phyloP scores from a whole-genome alignment of 1,140 invertebrate species.

The Drosophila bifasciata region DNA sequence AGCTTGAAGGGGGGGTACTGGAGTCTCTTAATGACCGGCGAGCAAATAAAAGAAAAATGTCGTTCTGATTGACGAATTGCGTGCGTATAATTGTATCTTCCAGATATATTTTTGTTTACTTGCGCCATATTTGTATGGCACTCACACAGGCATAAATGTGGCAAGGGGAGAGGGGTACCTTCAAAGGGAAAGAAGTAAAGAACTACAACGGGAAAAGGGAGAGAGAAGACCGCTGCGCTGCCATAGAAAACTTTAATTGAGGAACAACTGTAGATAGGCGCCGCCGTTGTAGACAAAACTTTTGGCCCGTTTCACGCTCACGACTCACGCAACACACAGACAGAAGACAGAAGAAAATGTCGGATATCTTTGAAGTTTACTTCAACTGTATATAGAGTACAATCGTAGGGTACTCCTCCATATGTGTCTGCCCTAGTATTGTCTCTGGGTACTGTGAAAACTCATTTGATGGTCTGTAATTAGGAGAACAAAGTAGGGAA shows the following conservation, averaged over 20 bases:
- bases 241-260: slow-evolving; percentile 71
- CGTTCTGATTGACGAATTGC: slow-evolving; percentile 83
- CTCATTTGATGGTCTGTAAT: slow-evolving; percentile 62
- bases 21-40: slow-evolving; percentile 66
- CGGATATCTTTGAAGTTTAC: slow-evolving; percentile 68
- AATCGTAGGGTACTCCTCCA: slow-evolving; percentile 13
- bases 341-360: no score
- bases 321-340: slow-evolving; percentile 69
- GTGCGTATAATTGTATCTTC: slow-evolving; percentile 84
- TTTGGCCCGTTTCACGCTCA: slow-evolving; percentile 44
- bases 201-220: not conserved
- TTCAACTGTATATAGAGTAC: slow-evolving; percentile 33
- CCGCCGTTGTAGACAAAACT: slow-evolving; percentile 47
- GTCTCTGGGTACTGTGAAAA: slow-evolving; percentile 57
- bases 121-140: slow-evolving; percentile 60
- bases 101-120: slow-evolving; percentile 80
- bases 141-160: slow-evolving; percentile 35
- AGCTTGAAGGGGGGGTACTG: no score
- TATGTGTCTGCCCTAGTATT: slow-evolving; percentile 29
- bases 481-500: slow-evolving; percentile 32
- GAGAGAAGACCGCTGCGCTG: slow-evolving; percentile 16
- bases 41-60: slow-evolving; percentile 83
- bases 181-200: slow-evolving; percentile 1
- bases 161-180: slow-evolving; percentile 15
- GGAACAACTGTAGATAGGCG: slow-evolving; percentile 73